Percentiles rank a stretch among this genome's conserved stretches.
phyloP scores from a whole-genome alignment of 1,140 invertebrate genomes.

The Papilio helenus region DNA sequence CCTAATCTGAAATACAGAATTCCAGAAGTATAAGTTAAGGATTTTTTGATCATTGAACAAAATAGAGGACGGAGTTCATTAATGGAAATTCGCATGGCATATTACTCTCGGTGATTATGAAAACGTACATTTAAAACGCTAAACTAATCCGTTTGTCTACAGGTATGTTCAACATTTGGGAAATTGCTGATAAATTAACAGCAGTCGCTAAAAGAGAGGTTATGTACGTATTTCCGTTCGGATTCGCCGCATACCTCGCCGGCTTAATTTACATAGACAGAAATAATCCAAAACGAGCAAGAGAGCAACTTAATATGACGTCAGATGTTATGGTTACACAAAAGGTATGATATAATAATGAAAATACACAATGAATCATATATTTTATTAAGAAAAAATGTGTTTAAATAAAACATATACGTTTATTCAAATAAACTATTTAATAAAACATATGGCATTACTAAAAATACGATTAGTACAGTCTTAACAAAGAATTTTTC shows the following conservation, averaged over 20 bases:
- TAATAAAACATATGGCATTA: not conserved
- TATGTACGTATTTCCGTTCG: constrained; percentile 95
- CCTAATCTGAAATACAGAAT: too few relatives aligned
- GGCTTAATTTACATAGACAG: constrained; percentile 96
- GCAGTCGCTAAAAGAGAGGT: constrained; percentile 95
- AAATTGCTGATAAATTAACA: constrained; percentile 91
- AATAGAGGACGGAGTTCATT: not conserved
- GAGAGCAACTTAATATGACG: constrained; percentile 87
- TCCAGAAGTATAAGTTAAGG: not conserved
- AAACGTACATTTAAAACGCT: not conserved
- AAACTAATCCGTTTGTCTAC: constrained; percentile 45
- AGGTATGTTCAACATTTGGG: constrained; percentile 94
- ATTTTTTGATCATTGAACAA: not conserved
- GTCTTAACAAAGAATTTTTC: not conserved
- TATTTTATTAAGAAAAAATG: not conserved
- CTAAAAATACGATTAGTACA: not conserved
- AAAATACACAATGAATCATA: not conserved
- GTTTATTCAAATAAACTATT: too few relatives aligned
- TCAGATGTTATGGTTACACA: constrained; percentile 87
- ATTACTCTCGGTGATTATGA: not conserved
- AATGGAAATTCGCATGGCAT: too few relatives aligned
- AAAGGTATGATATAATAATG: constrained; percentile 74
- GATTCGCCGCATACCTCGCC: constrained; percentile 93
- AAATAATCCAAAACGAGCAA: constrained; percentile 90
- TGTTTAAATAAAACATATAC: too few relatives aligned